Evolutionary conservation across 2,797 vertebrate species (phyloP), one percentile per base, ranked within the genome.

Genomic region (Anguilla obscura): DNA sequence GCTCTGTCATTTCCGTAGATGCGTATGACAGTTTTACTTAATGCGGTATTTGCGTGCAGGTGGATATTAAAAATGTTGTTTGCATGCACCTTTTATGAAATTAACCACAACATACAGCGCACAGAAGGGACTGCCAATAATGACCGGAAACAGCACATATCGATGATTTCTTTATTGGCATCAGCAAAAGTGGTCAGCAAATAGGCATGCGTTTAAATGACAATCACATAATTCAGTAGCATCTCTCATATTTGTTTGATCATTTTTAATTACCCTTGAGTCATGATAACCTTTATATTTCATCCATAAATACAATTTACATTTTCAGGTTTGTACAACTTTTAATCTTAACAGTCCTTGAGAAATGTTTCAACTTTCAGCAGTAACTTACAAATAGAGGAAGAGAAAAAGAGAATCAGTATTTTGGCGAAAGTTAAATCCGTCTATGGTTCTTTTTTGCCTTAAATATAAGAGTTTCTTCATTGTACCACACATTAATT

Each of bases 151-250:
- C 56, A 84, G 33, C 52, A 71, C 36, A 88, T n/a, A 88, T 94
- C 91, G 87, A 92, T 93, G 80, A 93, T 93, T 92, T 94, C 89
- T 97, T 97, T 96, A 96, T 95, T 97, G 93, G 94, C 95, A 95
- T 96, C 94, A 95, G 96, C 95, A 96, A 95, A 95, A 92, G 93
- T 94, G 93, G 90, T 89, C 87, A 79, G 74, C 84, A 91, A 87
- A 91, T 93, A 95, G 94, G 93, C 96, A 96, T 97, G 96, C 96
- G 92, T 88, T 93, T 94, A 88, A 85, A 90, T 87, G 58, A 90
- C 86, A 90, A 92, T 93, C 89, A 89, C 79, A 84, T 90, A 92
- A 91, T 92, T 92, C 91, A 90, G 90, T 91, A 93, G 90, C 92
- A 93, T 94, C 89, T 93, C 88, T 90, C 86, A 85, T 89, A 90